Percentiles rank a stretch among this genome's conserved stretches.
phyloP scores from a whole-genome alignment of 2,888 invertebrate genomes.

The Myopa testacea region DNA sequence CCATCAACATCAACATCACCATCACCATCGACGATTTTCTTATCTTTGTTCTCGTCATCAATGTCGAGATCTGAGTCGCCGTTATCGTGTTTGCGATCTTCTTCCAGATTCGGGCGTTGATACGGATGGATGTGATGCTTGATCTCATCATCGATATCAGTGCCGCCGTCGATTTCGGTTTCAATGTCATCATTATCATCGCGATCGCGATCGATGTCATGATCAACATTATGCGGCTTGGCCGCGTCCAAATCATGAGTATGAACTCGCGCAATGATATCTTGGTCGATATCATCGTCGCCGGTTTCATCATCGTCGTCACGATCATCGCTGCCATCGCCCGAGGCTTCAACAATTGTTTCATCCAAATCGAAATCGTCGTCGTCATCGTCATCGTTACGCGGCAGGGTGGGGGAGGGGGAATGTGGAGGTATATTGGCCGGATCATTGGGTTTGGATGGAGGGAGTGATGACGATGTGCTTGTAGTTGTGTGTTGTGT shows the following conservation, averaged over 20 bases:
- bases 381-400: conserved; percentile 45
- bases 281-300: conserved; percentile 47
- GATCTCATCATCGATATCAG: conserved; percentile 44
- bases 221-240: conserved; percentile 16
- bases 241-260: conserved; percentile 42
- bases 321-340: conserved; percentile 50
- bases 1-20: conserved; percentile 43
- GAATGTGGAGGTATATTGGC: neutral
- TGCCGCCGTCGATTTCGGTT: conserved; percentile 46
- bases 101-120: conserved; percentile 16
- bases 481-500: conserved; percentile 44
- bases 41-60: conserved; percentile 42
- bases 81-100: conserved; percentile 22
- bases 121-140: conserved; percentile 22
- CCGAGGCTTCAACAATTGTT: conserved; percentile 53
- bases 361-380: conserved; percentile 53
- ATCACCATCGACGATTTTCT: conserved; percentile 43
- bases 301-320: conserved; percentile 49
- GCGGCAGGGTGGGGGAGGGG: conserved; percentile 21
- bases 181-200: conserved; percentile 37
- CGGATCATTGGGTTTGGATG: conserved; percentile 1
- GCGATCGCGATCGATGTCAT: conserved; percentile 5
- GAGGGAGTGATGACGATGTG: conserved; percentile 42
- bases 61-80: conserved; percentile 48
- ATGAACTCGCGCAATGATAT: conserved; percentile 43